Evolutionary conservation across 2,113 vertebrate genomes (phyloP).

Genomic region (Bostrychus sinensis): DNA sequence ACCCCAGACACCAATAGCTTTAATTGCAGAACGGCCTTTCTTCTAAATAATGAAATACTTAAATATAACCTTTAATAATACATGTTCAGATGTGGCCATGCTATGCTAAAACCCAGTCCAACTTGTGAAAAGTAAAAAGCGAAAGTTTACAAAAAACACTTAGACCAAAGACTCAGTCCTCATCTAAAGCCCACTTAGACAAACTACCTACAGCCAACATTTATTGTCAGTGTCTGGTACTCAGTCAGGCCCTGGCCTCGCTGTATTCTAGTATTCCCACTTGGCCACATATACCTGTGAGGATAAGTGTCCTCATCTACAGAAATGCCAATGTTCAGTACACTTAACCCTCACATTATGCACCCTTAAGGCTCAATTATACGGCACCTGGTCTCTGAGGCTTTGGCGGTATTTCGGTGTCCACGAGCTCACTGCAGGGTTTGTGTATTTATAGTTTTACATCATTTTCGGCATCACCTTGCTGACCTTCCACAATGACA

Average conservation of each 20-base stretch:
- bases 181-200: too few relatives aligned
- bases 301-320: slow-evolving; percentile 39
- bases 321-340: slow-evolving; percentile 30
- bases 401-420: slow-evolving; percentile 54
- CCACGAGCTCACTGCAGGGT: slow-evolving; percentile 48
- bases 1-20: too few relatives aligned
- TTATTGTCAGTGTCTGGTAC: background rate
- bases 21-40: too few relatives aligned
- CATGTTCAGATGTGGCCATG: too few relatives aligned
- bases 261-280: background rate
- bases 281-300: slow-evolving; percentile 1
- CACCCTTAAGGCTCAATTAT: slow-evolving; percentile 75
- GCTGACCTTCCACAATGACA: slow-evolving; percentile 54
- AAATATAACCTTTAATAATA: too few relatives aligned
- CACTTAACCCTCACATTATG: slow-evolving; percentile 47
- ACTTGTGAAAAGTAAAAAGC: too few relatives aligned
- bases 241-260: slow-evolving; percentile 14
- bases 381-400: slow-evolving; percentile 59
- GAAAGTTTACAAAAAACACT: too few relatives aligned
- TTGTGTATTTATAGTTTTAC: slow-evolving; percentile 72
- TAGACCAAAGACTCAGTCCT: too few relatives aligned
- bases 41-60: too few relatives aligned
- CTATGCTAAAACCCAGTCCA: too few relatives aligned
- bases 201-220: too few relatives aligned
- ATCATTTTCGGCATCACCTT: slow-evolving; percentile 61